A percentile compares a stretch with the other conserved stretches of the same genome.
Conservation (phyloP, 2,113 vertebrate genomes). For the Monarcha castaneiventris region DNA sequence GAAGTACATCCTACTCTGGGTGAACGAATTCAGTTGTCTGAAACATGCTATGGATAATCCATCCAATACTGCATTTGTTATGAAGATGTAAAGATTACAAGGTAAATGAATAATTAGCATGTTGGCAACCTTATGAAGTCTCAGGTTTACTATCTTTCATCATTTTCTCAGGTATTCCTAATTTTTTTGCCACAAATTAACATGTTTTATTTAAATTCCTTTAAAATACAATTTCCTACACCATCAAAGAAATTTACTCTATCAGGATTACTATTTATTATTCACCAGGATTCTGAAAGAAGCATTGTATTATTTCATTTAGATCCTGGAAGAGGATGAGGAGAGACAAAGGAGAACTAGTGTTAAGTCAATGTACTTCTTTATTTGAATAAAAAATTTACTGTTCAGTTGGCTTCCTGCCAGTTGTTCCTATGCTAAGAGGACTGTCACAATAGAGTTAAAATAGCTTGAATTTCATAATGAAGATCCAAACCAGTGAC, state of each 20-base stretch:
- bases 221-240: not conserved
- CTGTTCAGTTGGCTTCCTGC: not conserved
- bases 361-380: not conserved
- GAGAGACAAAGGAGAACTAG: not conserved
- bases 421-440: not conserved
- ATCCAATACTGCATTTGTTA: not conserved
- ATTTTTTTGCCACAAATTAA: not conserved
- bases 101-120: not conserved
- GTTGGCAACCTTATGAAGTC: not conserved
- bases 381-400: not conserved
- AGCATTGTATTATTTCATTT: not conserved
- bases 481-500: not conserved
- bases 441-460: not conserved
- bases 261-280: not conserved
- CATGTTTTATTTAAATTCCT: not conserved
- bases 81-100: not conserved
- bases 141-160: not conserved
- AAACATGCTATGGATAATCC: not conserved
- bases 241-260: not conserved
- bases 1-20: not conserved
- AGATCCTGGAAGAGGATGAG: not conserved
- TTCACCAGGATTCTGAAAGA: not conserved
- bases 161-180: not conserved
- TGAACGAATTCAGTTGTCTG: not conserved
- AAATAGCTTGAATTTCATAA: not conserved